These are phyloP conservation scores for Poecilia picta DNA, from an alignment of 2,797 vertebrate genomes.

Conservation along the genomic window DNA sequence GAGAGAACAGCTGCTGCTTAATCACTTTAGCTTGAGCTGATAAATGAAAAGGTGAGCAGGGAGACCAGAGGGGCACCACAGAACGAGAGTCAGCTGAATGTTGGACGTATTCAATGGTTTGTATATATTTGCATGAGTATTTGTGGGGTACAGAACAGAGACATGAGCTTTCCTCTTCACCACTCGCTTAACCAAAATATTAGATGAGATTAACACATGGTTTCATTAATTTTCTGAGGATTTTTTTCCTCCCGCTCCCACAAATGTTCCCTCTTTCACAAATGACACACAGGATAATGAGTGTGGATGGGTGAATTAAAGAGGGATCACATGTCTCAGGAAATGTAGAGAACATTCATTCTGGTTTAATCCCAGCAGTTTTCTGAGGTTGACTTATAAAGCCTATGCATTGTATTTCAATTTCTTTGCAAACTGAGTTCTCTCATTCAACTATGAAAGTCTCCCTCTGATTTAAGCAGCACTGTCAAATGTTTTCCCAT, in stretches of 20 bases:
- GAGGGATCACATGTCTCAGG: neutral
- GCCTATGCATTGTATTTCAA: neutral
- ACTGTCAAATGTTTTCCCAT: neutral
- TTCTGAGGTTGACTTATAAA: neutral
- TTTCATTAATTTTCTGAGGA: conserved; percentile 41
- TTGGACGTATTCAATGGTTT: conserved; percentile 2
- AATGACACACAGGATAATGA: neutral
- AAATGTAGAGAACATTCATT: neutral
- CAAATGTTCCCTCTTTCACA: neutral
- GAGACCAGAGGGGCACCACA: conserved; percentile 18
- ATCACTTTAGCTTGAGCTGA: conserved; percentile 53
- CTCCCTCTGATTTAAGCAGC: neutral
- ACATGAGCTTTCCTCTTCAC: conserved; percentile 33
- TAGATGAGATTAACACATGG: conserved; percentile 50
- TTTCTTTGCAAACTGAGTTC: neutral
- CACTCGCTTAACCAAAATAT: conserved; percentile 27
- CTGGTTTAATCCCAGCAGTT: neutral
- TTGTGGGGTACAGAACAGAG: conserved; percentile 13
- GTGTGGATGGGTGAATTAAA: neutral
- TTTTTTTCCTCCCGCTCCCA: neutral
- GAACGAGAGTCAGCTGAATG: conserved; percentile 28
- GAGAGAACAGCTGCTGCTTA: conserved; percentile 60
- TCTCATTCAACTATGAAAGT: neutral
- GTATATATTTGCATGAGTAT: conserved; percentile 30
- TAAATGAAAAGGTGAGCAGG: conserved; percentile 54